These are phyloP conservation scores for Penaeus monodon DNA, from an alignment of 2,888 invertebrate genomes.

Conservation along the genomic window DNA sequence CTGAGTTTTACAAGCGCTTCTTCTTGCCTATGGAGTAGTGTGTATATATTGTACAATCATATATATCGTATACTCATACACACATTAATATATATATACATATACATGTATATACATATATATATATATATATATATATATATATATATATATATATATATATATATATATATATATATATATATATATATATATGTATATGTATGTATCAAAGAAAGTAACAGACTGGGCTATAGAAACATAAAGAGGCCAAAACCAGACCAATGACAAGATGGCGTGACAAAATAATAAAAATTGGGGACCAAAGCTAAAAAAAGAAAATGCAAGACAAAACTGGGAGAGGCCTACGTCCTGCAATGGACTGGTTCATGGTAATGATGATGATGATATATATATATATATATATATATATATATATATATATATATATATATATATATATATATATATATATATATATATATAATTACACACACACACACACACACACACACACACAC, in stretches of 20 bases:
- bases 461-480: neutral
- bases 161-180: conserved; percentile 3
- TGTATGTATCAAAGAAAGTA: too few relatives aligned
- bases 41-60: neutral
- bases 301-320: too few relatives aligned
- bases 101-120: neutral
- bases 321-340: too few relatives aligned
- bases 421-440: neutral
- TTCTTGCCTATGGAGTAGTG: too few relatives aligned
- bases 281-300: too few relatives aligned
- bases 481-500: neutral
- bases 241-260: too few relatives aligned
- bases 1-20: too few relatives aligned
- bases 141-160: conserved; percentile 26
- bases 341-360: too few relatives aligned
- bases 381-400: conserved; percentile 26
- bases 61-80: neutral
- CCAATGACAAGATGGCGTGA: too few relatives aligned
- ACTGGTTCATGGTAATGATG: too few relatives aligned
- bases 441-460: neutral
- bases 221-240: too few relatives aligned
- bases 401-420: conserved; percentile 20
- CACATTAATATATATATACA: neutral
- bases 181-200: neutral
- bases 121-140: conserved; percentile 6